Evolutionary conservation across 2,113 vertebrate genomes (phyloP).

Genomic region (Tetraodon nigroviridis): DNA sequence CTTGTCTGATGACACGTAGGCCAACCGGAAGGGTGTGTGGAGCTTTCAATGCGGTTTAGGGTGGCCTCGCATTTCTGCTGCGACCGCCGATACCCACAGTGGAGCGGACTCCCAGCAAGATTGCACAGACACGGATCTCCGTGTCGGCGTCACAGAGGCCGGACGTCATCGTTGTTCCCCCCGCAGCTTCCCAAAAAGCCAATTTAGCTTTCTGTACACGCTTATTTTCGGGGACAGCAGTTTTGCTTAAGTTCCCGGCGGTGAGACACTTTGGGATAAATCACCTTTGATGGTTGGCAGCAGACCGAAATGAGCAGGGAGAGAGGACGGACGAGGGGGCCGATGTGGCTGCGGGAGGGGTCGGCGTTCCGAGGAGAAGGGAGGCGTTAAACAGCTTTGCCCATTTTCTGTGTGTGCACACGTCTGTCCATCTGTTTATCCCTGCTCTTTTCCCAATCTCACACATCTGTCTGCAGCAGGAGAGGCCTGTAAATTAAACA

Average conservation of each 20-base stretch:
- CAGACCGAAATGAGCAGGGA: conserved; percentile 30
- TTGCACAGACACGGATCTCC: too few species aligned
- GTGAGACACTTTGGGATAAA: conserved; percentile 33
- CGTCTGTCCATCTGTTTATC: conserved; percentile 26
- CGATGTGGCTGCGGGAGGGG: conserved; percentile 24
- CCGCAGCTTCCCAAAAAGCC: too few species aligned
- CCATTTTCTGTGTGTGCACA: conserved; percentile 20
- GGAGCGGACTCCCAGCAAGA: too few species aligned
- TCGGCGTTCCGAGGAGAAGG: not conserved
- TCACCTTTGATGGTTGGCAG: conserved; percentile 37
- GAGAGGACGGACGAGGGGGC: conserved; percentile 19
- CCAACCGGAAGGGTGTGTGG: too few species aligned
- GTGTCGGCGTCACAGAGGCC: too few species aligned
- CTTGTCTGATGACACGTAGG: too few species aligned
- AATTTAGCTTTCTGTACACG: conserved; percentile 3
- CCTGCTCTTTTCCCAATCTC: conserved; percentile 15
- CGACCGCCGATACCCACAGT: too few species aligned
- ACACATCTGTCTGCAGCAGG: conserved; percentile 39
- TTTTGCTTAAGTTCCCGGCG: conserved; percentile 12
- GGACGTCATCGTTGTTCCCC: too few species aligned
- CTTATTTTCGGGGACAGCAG: not conserved
- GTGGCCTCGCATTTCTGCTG: too few species aligned
- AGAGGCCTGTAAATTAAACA: conserved; percentile 50
- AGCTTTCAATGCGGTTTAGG: too few species aligned
- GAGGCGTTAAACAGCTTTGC: conserved; percentile 13